Base-by-base conservation (phyloP, 1,140 invertebrate genomes). In the Philopotamus ludificatus region DNA sequence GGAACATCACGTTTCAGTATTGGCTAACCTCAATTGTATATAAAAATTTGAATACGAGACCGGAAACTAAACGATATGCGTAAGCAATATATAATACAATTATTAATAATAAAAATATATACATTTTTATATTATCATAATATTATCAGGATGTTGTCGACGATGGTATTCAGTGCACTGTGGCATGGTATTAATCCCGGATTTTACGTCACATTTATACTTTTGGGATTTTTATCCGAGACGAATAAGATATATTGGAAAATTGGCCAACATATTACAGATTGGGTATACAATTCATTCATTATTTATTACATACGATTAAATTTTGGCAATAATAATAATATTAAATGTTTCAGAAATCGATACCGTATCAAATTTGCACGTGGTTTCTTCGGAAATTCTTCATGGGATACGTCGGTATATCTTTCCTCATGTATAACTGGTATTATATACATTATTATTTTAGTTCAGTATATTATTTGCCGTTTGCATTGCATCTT, bases 1-100 rank as follows among this genome's bases (percentile, higher is more conserved):
- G 96, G 96, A 98, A 98, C 75, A 93, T 90, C 70, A 93, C 91
- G 34, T 89, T 98, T 2, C 96, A 98, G 73, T 97, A 94, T 76
- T 98, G 96, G 95, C 84, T 98, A 70, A 94, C 92, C 8, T 85
- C 87, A 28, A 90, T 89, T 73, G 86, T 97, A 1, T 96, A 97
- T 74, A 93, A 90, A 71, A 79, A 91, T 69, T 88, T 94, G 70
- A 90, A 92, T 1, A 77, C 82, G 16, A 91, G 89, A 75, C 73
- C 77, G 41, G 79, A 87, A 8, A 84, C 84, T 85, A 87, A 73
- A 76, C 61, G 21, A 26, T 4, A 1, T 54, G 15, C 1, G 39
- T 26, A 16, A 23, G 25, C 2, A 1, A 16, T 18, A 2, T 63
- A 26, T 25, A 39, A 15, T 18, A 63, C 10, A 15, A 55, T 21